Evolutionary conservation across 2,888 invertebrate species (phyloP).

Genomic region (Melanargia galathea): DNA sequence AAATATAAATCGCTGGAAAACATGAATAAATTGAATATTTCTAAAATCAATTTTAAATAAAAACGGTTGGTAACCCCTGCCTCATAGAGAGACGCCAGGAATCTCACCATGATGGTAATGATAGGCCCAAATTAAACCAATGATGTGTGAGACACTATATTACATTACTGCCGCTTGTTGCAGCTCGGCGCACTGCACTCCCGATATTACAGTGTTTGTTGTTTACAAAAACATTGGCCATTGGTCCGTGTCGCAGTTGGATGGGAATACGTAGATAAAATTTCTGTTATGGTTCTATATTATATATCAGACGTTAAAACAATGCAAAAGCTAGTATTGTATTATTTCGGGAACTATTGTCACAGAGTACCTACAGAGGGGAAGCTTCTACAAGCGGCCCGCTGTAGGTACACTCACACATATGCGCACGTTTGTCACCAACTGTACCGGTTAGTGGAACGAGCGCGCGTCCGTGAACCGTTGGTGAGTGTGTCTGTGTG

Average conservation of each 20-base stretch:
- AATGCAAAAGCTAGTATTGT: background rate
- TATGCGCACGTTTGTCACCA: too few relatives aligned
- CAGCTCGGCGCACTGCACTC: constrained; percentile 4
- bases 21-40: too few relatives aligned
- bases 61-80: constrained; percentile 55
- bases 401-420: too few relatives aligned
- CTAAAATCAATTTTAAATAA: background rate
- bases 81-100: constrained; percentile 50
- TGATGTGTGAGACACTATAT: constrained; percentile 30
- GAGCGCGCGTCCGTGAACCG: too few relatives aligned
- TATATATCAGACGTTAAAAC: background rate
- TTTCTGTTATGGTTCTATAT: background rate
- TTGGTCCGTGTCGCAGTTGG: constrained; percentile 24
- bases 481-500: too few relatives aligned
- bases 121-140: constrained; percentile 51
- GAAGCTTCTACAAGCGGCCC: too few relatives aligned
- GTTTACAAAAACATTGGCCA: constrained; percentile 21
- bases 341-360: too few relatives aligned
- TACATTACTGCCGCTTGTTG: constrained; percentile 36
- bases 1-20: too few relatives aligned
- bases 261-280: background rate
- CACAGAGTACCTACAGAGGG: too few relatives aligned
- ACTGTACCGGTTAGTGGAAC: too few relatives aligned
- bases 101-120: constrained; percentile 62
- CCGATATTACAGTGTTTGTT: constrained; percentile 16